These are phyloP conservation scores for Drosophila jambulina DNA, from an alignment of 1,140 invertebrate genomes.

Conservation along the genomic window DNA sequence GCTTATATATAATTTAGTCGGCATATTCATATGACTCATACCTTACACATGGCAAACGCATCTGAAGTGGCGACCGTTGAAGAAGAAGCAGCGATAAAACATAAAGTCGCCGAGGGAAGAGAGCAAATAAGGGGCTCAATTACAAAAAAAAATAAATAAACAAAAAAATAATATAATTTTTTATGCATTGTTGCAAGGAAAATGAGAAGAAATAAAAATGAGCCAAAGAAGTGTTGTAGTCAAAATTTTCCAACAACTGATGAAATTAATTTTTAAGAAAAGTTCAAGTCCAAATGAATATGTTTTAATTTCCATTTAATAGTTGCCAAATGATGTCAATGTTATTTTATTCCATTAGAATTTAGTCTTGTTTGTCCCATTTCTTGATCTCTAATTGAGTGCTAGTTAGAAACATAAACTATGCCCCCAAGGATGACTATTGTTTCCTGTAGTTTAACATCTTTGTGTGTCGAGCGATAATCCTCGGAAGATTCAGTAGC, in stretches of 20 bases:
- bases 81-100: slow-evolving; percentile 28
- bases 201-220: neutral
- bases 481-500: neutral
- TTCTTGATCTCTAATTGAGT: neutral
- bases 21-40: neutral
- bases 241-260: slow-evolving; percentile 10
- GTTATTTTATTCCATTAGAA: neutral
- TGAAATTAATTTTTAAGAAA: neutral
- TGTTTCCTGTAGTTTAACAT: neutral
- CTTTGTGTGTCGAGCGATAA: neutral
- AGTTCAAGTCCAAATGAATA: neutral
- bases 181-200: slow-evolving; percentile 12
- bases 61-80: slow-evolving; percentile 24
- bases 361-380: neutral
- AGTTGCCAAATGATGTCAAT: neutral
- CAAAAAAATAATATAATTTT: slow-evolving; percentile 6
- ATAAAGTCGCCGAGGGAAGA: slow-evolving; percentile 15
- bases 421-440: neutral
- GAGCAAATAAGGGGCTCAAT: slow-evolving; percentile 15
- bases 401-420: neutral
- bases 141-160: slow-evolving; percentile 2
- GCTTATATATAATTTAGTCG: too few species aligned
- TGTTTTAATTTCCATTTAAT: neutral
- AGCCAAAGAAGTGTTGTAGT: neutral
- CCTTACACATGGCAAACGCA: slow-evolving; percentile 3